Evolutionary conservation across 2,797 vertebrate genomes (phyloP).

Genomic region (Momotus momota): DNA sequence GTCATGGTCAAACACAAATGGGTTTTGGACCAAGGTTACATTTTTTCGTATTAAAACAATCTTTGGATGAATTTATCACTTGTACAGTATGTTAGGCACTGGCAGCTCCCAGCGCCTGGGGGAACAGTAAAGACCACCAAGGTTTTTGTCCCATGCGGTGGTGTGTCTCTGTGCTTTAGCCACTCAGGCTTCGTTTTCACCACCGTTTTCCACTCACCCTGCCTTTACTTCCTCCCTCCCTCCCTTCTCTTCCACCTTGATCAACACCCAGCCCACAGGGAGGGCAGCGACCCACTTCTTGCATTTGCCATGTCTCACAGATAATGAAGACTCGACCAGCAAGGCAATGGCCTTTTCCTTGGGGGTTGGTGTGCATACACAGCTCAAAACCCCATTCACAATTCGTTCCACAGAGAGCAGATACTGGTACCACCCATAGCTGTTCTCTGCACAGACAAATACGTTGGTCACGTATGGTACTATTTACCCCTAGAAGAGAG

Average conservation of each 20-base stretch:
- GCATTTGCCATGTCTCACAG: neutral
- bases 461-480: neutral
- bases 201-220: neutral
- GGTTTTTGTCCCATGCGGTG: accelerated
- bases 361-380: neutral
- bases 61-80: neutral
- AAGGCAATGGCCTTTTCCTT: neutral
- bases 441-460: neutral
- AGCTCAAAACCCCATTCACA: neutral
- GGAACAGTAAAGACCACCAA: neutral
- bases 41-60: neutral
- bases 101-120: neutral
- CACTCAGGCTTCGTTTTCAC: neutral
- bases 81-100: neutral
- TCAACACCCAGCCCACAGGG: accelerated
- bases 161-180: neutral
- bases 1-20: neutral
- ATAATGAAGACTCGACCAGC: neutral
- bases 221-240: neutral
- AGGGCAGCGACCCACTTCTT: neutral
- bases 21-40: neutral
- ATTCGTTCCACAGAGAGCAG: neutral
- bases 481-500: neutral
- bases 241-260: neutral
- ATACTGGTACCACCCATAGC: neutral